Evolutionary conservation across 1,140 invertebrate genomes (phyloP).

Genomic region (Pseudomyrmex cubaensis): DNA sequence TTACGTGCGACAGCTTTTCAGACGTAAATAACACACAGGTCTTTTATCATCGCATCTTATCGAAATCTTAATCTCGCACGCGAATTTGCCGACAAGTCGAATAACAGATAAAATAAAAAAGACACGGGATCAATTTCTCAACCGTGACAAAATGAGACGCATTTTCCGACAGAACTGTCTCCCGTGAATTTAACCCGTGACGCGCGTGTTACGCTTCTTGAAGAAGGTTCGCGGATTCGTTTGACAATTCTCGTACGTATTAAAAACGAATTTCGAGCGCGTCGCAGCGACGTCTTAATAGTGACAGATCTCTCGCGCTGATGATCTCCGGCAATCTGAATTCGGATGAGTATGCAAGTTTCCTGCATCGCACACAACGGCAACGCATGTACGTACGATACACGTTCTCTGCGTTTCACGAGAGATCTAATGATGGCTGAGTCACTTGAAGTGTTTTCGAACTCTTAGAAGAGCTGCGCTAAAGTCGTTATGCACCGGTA

Average conservation of each 20-base stretch:
- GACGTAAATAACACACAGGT: not conserved
- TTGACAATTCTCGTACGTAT: not conserved
- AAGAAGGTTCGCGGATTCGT: conserved; percentile 25
- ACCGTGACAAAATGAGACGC: not conserved
- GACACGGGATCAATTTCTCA: not conserved
- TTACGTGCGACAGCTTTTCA: not conserved
- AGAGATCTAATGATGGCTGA: conserved; percentile 36
- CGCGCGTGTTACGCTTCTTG: not conserved
- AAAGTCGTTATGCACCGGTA: conserved; percentile 25
- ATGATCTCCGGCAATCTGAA: conserved; percentile 42
- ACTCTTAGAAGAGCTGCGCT: conserved; percentile 60
- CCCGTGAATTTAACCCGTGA: conserved; percentile 22
- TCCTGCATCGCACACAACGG: not conserved
- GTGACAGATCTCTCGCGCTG: conserved; percentile 9
- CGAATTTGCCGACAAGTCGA: not conserved
- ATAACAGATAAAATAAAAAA: not conserved
- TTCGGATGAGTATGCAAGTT: conserved; percentile 52
- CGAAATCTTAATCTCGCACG: conserved; percentile 6
- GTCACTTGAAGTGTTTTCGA: conserved; percentile 55
- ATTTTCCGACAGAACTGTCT: not conserved
- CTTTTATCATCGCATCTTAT: conserved; percentile 27
- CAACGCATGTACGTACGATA: not conserved
- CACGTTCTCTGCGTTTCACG: not conserved
- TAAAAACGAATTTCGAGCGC: conserved; percentile 39
- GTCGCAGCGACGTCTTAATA: conserved; percentile 40